Evolutionary conservation across 1,140 invertebrate genomes (phyloP).

Genomic region (Pachyrhynchus sulphureomaculatus): DNA sequence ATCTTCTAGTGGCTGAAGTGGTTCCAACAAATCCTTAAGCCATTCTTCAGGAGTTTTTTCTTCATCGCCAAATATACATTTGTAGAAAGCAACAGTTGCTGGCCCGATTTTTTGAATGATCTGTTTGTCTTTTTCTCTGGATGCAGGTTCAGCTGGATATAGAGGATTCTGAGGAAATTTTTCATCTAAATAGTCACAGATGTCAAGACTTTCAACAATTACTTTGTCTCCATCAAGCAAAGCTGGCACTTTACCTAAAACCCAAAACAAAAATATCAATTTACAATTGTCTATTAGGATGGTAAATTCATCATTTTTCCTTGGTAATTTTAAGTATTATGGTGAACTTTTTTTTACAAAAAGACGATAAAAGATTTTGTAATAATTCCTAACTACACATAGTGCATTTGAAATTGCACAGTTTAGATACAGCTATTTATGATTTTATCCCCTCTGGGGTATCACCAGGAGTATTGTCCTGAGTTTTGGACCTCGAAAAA

Average conservation of each 20-base stretch:
- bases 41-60: conserved; percentile 39
- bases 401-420: too few relatives aligned
- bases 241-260: conserved; percentile 76
- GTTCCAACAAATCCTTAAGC: conserved; percentile 49
- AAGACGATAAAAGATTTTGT: too few relatives aligned
- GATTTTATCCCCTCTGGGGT: too few relatives aligned
- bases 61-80: conserved; percentile 34
- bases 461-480: too few relatives aligned
- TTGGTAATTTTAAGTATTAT: too few relatives aligned
- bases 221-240: conserved; percentile 63
- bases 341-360: too few relatives aligned
- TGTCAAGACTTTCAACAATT: conserved; percentile 79
- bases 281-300: too few relatives aligned
- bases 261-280: too few relatives aligned
- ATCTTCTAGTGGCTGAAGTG: conserved; percentile 65
- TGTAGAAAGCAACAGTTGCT: conserved; percentile 44
- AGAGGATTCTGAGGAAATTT: conserved; percentile 70
- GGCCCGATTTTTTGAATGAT: conserved; percentile 67
- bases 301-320: too few relatives aligned
- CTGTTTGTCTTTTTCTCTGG: conserved; percentile 74
- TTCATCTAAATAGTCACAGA: conserved; percentile 84
- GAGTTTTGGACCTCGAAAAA: too few relatives aligned
- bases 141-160: conserved; percentile 69
- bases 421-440: too few relatives aligned
- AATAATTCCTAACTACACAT: too few relatives aligned